phyloP scores from a whole-genome alignment of 2,113 vertebrate species.

The Onychorhynchus coronatus region DNA sequence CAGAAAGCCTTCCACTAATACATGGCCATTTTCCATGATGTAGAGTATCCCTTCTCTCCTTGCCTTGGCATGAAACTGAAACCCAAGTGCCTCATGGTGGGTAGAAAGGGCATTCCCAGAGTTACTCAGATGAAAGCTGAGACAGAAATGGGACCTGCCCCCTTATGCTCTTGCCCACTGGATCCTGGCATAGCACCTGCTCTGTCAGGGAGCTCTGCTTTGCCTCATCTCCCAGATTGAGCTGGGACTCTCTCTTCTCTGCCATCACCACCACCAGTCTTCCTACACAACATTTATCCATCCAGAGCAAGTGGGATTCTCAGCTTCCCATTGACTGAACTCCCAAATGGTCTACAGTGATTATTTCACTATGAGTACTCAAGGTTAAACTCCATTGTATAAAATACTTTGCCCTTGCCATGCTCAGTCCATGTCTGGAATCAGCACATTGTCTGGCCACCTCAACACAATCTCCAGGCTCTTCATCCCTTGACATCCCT shows the following conservation, averaged over 20 bases:
- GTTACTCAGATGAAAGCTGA: neutral
- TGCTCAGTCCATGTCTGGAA: neutral
- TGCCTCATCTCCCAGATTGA: neutral
- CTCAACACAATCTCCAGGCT: accelerated
- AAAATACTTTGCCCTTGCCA: neutral
- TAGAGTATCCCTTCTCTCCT: neutral
- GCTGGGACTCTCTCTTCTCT: neutral
- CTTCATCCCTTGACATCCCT: neutral
- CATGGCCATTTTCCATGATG: neutral
- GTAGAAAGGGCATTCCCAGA: neutral
- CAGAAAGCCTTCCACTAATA: neutral
- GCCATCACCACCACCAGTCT: neutral
- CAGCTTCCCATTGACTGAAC: neutral
- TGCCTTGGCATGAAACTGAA: neutral
- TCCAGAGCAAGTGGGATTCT: neutral
- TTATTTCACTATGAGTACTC: neutral
- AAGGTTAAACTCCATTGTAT: neutral
- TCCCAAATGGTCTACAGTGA: neutral
- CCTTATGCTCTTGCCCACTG: neutral
- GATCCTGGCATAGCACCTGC: neutral
- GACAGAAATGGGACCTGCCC: neutral
- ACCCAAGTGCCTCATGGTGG: neutral
- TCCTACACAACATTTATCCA: neutral
- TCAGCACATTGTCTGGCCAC: neutral
- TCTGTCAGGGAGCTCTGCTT: neutral